These are phyloP conservation scores for Caenorhabditis doughertyi DNA, from an alignment of 2,888 invertebrate genomes.

Conservation along the genomic window DNA sequence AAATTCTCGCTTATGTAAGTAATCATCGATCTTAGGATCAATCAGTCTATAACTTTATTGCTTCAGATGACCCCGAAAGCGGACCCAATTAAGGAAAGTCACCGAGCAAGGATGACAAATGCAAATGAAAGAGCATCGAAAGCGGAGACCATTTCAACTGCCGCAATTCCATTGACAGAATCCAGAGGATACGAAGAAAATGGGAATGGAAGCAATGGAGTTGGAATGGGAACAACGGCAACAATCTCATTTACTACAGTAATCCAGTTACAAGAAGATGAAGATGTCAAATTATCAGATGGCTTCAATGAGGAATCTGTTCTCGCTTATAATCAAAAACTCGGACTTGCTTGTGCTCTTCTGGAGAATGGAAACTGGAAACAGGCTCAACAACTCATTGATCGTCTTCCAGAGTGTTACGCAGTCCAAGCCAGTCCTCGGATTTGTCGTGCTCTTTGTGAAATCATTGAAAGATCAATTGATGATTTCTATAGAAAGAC, in stretches of 20 bases:
- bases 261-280: conserved; percentile 71
- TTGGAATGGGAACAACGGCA: conserved; percentile 1
- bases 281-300: conserved; percentile 68
- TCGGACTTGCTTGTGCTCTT: conserved; percentile 93
- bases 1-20: conserved; percentile 93
- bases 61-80: conserved; percentile 74
- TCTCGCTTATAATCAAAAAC: conserved; percentile 90
- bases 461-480: conserved; percentile 74
- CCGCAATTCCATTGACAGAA: conserved; percentile 61
- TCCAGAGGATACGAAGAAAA: conserved; percentile 42
- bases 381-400: conserved; percentile 89
- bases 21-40: not conserved
- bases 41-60: not conserved
- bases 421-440: conserved; percentile 78
- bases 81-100: conserved; percentile 71
- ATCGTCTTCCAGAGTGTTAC: conserved; percentile 88
- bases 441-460: conserved; percentile 73
- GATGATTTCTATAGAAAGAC: conserved; percentile 72
- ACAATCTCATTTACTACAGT: conserved; percentile 71
- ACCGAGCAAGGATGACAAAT: conserved; percentile 84
- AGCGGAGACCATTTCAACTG: conserved; percentile 79
- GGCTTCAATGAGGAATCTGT: conserved; percentile 76
- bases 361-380: conserved; percentile 93
- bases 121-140: conserved; percentile 88
- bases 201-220: not conserved